Conservation (phyloP, 2,113 vertebrate species). For the Cyanistes caeruleus region DNA sequence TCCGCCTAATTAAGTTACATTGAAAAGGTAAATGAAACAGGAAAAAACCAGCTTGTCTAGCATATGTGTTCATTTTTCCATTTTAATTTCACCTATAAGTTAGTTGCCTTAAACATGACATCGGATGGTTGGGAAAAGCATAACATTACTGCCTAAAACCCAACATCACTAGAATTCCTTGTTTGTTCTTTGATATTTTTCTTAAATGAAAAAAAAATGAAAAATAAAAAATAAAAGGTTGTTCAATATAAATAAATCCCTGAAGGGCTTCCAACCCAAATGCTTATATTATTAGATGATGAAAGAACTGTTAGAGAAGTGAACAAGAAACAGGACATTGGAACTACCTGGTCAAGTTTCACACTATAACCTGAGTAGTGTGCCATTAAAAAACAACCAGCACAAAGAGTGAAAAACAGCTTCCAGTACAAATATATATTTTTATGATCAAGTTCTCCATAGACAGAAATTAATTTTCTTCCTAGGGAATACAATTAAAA, state of each 20-base stretch:
- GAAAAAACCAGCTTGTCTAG: neutral
- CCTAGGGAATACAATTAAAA: neutral
- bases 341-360: conserved; percentile 25
- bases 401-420: neutral
- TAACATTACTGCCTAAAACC: neutral
- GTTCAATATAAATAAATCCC: conserved; percentile 8
- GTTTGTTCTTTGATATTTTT: neutral
- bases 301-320: conserved; percentile 19
- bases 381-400: conserved; percentile 23
- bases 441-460: neutral
- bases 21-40: neutral
- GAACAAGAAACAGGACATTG: conserved; percentile 30
- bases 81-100: conserved; percentile 16
- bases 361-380: neutral
- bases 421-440: conserved; percentile 9
- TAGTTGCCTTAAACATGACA: neutral
- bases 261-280: conserved; percentile 26
- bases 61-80: neutral
- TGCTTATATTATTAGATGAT: neutral
- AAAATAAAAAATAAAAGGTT: neutral
- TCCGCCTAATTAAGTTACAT: neutral
- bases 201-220: neutral
- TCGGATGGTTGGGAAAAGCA: neutral
- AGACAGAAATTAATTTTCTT: neutral
- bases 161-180: neutral